Evolutionary conservation across 2,113 vertebrate species (phyloP), one percentile per base, ranked within the genome.

Genomic region (Corydoras sp.): DNA sequence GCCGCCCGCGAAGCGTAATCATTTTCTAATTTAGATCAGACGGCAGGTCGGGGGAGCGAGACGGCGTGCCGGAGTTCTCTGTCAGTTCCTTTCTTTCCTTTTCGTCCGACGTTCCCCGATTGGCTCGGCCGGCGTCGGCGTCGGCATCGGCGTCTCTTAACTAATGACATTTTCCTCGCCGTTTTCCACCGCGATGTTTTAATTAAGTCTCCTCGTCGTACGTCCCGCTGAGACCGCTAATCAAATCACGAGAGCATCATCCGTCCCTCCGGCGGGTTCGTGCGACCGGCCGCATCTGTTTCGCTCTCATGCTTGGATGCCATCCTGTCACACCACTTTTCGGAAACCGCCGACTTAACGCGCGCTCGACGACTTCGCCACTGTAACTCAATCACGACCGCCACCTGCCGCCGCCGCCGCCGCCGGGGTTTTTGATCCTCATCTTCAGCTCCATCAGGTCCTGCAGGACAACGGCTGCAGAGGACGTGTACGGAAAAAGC

Each of bases 131-230:
- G 64, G 48, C 64, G 60, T 1, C 35, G 35, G 35, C 35, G 35
- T 1, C 35, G 67, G 54, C 56, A n/a, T n/a, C n/a, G 64, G 61
- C 71, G 59, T 48, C 58, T 66, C 58, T 62, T 74, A 77, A 76
- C 70, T 77, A 83, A 81, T 80, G 29, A 71, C 53, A 65, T 80
- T 75, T 76, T 73, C 62, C 72, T 31, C 62, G 65, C 54, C 68
- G 29, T 85, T 87, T 89, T 87, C 84, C 84, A 86, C 88, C 85
- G 77, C 85, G 85, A 86, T 84, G 85, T 88, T 88, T 88, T 88
- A 89, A 89, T 89, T 88, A 88, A 84, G 81, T 80, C 77, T 85
- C 79, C 82, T 79, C 29, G 77, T 79, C 68, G 65, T 65, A 77
- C 43, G 81, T 81, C 83, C 87, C 77, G 53, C 73, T 78, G 83